Evolutionary conservation across 2,888 invertebrate species (phyloP), one percentile per base, ranked within the genome.

Genomic region (Acanthosoma haemorrhoidale): DNA sequence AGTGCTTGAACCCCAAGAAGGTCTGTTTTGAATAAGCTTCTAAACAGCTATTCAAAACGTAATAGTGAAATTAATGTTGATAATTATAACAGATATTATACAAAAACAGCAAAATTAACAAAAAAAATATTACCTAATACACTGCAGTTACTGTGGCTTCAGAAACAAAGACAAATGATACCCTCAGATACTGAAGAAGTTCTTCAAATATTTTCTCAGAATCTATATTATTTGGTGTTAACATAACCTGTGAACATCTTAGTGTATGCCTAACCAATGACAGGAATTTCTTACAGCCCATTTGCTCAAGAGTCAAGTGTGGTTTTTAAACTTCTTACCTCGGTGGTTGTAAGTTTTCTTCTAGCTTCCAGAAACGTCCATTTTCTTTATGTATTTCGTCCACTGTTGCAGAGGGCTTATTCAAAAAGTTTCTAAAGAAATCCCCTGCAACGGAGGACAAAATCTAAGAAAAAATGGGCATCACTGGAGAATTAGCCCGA

Each of bases 171-270:
- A 84, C 81, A 78, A 93, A 87, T 2, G 89, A 87, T 0, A 86
- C 84, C 76, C 88, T 87, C 6, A 92, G 81, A 78, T 92, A 93
- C 75, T 83, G 84, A 1, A 94, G 81, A 15, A 94, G 82, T 80
- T 94, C 94, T 80, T 94, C 93, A 0, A 91, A 88, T 60, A 90
- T 84, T 60, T 84, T 81, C 1, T 89, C 89, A 32, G 89, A 85
- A 79, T 93, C 93, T 21, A 81, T 83, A 0, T 87, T 87, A 1
- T 87, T 83, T 34, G 90, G 80, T 80, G 90, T 89, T 71, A 91
- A 79, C 58, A 91, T 83, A 71, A 89, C 86, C 0, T 89, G 86
- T 25, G 93, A 78, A 4, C 87, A 85, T 72, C 86, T 83, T 6
- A 92, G 81, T 0, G 86, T 82, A 6, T 87, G 85, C 71, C 84